These are phyloP conservation scores for Heteropelma amictum DNA, from an alignment of 2,888 invertebrate species.

Conservation along the genomic window DNA sequence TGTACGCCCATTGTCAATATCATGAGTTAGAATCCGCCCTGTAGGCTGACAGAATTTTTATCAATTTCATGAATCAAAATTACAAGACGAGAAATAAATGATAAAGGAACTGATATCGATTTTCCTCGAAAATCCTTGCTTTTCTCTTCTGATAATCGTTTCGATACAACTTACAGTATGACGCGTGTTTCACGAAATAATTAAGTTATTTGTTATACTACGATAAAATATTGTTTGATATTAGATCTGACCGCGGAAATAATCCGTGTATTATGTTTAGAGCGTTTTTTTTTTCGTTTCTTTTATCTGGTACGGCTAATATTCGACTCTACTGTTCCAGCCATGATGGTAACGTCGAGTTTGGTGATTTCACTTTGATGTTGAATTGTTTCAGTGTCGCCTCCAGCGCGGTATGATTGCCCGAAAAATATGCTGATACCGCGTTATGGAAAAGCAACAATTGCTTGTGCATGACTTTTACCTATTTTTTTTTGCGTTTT, in stretches of 20 bases:
- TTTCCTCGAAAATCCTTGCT: slow-evolving; percentile 19
- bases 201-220: slow-evolving; percentile 39
- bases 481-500: slow-evolving; percentile 80
- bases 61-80: too few relatives aligned
- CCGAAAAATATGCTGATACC: slow-evolving; percentile 97
- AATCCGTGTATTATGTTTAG: slow-evolving; percentile 41
- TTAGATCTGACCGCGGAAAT: slow-evolving; percentile 41
- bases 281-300: too few relatives aligned
- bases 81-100: too few relatives aligned
- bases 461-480: slow-evolving; percentile 99
- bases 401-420: slow-evolving; percentile 95
- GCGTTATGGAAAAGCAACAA: slow-evolving; percentile 97
- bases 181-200: slow-evolving; percentile 44
- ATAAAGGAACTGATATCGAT: slow-evolving; percentile 15
- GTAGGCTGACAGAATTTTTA: too few relatives aligned
- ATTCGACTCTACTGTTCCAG: slow-evolving; percentile 83
- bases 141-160: not conserved
- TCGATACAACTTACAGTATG: slow-evolving; percentile 22
- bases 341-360: slow-evolving; percentile 88
- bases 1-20: too few relatives aligned
- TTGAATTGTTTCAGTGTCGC: slow-evolving; percentile 97
- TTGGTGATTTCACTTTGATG: slow-evolving; percentile 91
- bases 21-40: too few relatives aligned
- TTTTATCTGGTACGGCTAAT: not conserved
- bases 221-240: slow-evolving; percentile 41